A percentile compares a stretch with the other conserved stretches of the same genome.
These are phyloP conservation scores for Centropristis striata DNA, from an alignment of 2,113 vertebrate species.

Conservation along the genomic window DNA sequence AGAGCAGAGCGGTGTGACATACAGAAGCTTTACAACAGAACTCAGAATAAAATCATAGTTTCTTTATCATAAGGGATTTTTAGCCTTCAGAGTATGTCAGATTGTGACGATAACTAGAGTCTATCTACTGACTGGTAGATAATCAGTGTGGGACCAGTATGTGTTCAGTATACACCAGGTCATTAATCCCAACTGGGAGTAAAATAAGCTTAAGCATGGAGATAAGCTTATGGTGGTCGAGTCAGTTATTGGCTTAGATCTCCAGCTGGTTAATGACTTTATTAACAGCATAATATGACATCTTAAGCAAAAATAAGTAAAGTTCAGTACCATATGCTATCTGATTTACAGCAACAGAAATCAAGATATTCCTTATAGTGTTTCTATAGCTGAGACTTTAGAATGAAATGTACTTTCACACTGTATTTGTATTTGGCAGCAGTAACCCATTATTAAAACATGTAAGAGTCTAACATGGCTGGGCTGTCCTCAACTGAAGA, in stretches of 20 bases:
- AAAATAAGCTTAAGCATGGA: constrained; percentile 27
- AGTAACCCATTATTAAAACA: no score
- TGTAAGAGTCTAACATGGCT: no score
- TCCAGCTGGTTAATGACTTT: constrained; percentile 6
- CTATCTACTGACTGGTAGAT: background rate
- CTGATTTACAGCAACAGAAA: constrained; percentile 2
- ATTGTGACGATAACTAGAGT: background rate
- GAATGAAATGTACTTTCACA: background rate
- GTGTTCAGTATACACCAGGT: background rate
- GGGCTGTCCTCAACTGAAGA: no score
- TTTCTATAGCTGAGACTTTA: background rate
- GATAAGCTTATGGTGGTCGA: constrained; percentile 17
- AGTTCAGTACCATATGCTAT: background rate
- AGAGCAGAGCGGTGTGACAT: background rate
- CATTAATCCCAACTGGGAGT: constrained; percentile 34
- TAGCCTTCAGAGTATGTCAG: background rate
- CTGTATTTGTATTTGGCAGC: no score
- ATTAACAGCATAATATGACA: background rate
- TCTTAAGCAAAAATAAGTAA: background rate
- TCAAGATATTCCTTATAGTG: background rate
- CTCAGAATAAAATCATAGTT: background rate
- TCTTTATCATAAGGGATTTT: no score
- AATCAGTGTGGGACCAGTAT: background rate
- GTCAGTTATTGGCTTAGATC: background rate
- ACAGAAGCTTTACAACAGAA: background rate